Base-by-base conservation (phyloP, 2,113 vertebrate genomes). In the Orthochromis indermauri region DNA sequence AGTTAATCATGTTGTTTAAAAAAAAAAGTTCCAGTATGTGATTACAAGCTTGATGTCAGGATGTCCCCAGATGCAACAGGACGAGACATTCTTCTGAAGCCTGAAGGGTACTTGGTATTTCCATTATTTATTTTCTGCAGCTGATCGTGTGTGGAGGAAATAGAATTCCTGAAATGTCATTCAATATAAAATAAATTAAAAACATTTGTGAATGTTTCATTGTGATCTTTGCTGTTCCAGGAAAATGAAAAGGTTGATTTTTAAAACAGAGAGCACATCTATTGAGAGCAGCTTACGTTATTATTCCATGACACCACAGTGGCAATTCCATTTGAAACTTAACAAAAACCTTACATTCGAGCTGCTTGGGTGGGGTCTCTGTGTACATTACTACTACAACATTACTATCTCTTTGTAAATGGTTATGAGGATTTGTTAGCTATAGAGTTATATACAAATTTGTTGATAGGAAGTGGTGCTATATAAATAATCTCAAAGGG, bases 1-100 rank as follows among this genome's bases (percentile, higher is more conserved):
- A 37, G 86, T 81, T 94, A 91, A 90, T 87, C 86, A 68, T 87
- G 90, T 92, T 92, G 90, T 33, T 76, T 28, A 26, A 73, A 47
- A 45, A 14, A 13, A 19, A 49, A 76, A 31, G 66, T 71, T 86
- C 85, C 89, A 51, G 19, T 71, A 45, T 84, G 84, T 90, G 87
- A 93, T 92, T 93, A 90, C 88, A 90, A 91, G 86, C 88, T 91
- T 87, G 91, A 88, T 91, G 92, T 95, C 85, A 85, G 88, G 86
- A 88, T 37, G 89, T 91, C 84, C 89, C 79, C 55, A 89, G 71
- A 91, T 51, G 81, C 89, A 90, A 82, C 80, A 85, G 68, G 86
- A 93, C 10, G 49, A 88, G 68, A 81, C 83, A 14, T 91, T 61
- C 63, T 61, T 59, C 61, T 10, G 55, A 81, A 66, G 84, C 81